phyloP scores from a whole-genome alignment of 2,797 vertebrate genomes.

The Spinus pinus region DNA sequence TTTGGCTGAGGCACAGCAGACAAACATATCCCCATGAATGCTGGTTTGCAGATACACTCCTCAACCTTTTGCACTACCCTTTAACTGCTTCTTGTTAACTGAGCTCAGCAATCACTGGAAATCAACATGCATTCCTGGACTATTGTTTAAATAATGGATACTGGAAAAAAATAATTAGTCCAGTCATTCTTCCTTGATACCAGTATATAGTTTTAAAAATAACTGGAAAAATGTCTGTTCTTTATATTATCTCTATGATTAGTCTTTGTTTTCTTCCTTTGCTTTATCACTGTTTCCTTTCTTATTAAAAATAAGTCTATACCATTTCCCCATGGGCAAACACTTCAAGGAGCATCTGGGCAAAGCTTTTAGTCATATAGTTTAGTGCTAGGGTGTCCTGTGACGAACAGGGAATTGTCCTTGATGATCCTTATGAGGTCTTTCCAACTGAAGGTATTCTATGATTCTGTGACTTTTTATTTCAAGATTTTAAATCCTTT shows the following conservation, averaged over 20 bases:
- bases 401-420: neutral
- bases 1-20: neutral
- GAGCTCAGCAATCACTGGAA: neutral
- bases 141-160: constrained; percentile 5
- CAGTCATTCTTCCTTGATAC: neutral
- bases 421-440: neutral
- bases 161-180: neutral
- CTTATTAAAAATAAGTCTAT: neutral
- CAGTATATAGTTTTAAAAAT: neutral
- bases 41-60: neutral
- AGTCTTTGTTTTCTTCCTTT: constrained; percentile 1
- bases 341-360: neutral
- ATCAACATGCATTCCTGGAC: neutral
- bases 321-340: neutral
- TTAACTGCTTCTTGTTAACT: neutral
- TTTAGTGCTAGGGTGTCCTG: neutral
- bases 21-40: neutral
- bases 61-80: neutral
- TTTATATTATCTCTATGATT: neutral
- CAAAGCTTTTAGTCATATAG: accelerated
- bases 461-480: neutral
- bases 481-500: neutral
- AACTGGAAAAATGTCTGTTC: neutral
- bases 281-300: constrained; percentile 28
- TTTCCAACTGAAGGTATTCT: neutral